Conservation (phyloP, 2,888 invertebrate genomes). For the Spisula solida region DNA sequence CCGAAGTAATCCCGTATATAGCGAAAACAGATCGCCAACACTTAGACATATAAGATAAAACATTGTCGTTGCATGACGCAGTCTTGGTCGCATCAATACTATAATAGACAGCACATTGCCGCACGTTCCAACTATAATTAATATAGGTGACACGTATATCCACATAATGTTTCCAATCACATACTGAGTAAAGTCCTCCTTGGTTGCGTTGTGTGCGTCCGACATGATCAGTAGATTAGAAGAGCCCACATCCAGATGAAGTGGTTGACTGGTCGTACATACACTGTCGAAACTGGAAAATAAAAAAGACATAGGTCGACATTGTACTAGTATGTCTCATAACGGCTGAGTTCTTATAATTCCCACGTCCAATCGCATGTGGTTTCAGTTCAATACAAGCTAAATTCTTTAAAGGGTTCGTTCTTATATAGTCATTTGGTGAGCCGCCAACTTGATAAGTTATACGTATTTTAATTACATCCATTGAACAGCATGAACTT, state of each 20-base stretch:
- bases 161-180: slow-evolving; percentile 63
- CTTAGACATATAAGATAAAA: slow-evolving; percentile 74
- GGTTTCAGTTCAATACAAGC: no score
- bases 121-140: slow-evolving; percentile 73
- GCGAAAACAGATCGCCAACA: slow-evolving; percentile 71
- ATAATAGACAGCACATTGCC: slow-evolving; percentile 73
- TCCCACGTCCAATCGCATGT: no score
- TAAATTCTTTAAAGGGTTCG: no score
- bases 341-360: no score
- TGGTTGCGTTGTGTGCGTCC: background rate
- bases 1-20: slow-evolving; percentile 75
- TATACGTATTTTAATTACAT: no score
- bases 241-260: no score
- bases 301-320: background rate
- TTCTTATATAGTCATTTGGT: no score
- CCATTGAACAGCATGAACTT: no score
- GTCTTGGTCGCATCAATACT: slow-evolving; percentile 66
- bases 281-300: background rate
- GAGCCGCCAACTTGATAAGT: no score
- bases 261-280: background rate
- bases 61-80: slow-evolving; percentile 75
- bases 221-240: background rate
- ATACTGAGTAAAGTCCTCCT: slow-evolving; percentile 49
- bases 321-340: no score
- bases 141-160: slow-evolving; percentile 70